Percentiles rank a stretch among this genome's conserved stretches.
Evolutionary conservation across 2,797 vertebrate genomes (phyloP).

Genomic region (Poeciliopsis turneri): DNA sequence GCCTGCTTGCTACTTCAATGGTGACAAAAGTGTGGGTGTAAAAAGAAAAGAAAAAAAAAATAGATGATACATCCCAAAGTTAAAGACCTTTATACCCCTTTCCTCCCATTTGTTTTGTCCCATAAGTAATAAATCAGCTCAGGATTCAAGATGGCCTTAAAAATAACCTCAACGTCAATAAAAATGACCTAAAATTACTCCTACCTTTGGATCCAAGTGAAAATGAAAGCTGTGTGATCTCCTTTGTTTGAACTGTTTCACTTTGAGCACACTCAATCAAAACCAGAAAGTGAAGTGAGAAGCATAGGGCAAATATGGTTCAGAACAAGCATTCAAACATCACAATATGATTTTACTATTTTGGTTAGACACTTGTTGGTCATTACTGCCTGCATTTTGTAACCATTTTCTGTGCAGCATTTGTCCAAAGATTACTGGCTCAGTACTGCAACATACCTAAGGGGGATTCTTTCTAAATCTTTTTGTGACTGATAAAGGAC

Average conservation of each 20-base stretch:
- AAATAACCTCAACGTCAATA: background rate
- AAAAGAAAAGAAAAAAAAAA: slow-evolving; percentile 3
- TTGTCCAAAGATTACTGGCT: slow-evolving; percentile 4
- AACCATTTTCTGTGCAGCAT: slow-evolving; percentile 5
- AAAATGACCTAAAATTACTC: background rate
- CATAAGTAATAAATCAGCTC: background rate
- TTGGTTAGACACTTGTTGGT: background rate
- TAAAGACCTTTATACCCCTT: background rate
- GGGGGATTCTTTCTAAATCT: slow-evolving; percentile 1
- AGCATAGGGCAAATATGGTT: slow-evolving; percentile 24
- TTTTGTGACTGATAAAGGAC: background rate
- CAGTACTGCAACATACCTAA: background rate
- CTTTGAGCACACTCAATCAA: slow-evolving; percentile 15
- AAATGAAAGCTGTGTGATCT: background rate
- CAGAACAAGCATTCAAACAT: slow-evolving; percentile 6
- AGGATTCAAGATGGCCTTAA: background rate
- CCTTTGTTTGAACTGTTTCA: slow-evolving; percentile 12
- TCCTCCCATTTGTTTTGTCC: no score
- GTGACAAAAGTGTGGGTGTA: background rate
- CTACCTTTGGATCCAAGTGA: background rate
- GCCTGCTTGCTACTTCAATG: background rate
- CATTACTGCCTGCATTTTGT: background rate
- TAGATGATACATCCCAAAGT: slow-evolving; percentile 4
- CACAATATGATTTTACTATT: slow-evolving; percentile 5
- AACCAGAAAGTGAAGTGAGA: slow-evolving; percentile 8